These are phyloP conservation scores for Callyntrura guangdongensis DNA, from an alignment of 2,888 invertebrate genomes.

Conservation along the genomic window DNA sequence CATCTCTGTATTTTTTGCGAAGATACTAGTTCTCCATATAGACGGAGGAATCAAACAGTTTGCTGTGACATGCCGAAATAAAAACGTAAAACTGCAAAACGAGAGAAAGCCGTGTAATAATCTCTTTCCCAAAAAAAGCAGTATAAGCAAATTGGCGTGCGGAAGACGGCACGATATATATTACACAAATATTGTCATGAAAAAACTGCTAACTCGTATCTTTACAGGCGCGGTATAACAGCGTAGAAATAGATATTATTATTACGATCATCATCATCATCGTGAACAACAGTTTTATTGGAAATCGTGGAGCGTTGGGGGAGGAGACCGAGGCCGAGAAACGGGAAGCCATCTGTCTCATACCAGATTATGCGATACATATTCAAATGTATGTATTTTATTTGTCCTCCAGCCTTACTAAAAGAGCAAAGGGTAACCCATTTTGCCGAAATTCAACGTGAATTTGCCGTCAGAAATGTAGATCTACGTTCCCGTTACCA, in stretches of 20 bases:
- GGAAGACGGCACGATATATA: neutral
- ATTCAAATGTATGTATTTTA: conserved; percentile 10
- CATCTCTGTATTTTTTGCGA: neutral
- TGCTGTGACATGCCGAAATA: neutral
- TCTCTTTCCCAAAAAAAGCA: neutral
- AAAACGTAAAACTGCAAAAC: neutral
- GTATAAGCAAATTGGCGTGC: neutral
- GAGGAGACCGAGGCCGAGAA: neutral
- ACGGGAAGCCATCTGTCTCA: conserved; percentile 15
- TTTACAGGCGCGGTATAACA: neutral
- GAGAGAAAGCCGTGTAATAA: neutral
- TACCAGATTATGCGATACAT: conserved; percentile 19
- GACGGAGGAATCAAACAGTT: conserved; percentile 9
- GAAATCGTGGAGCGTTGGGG: neutral
- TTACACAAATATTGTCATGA: neutral
- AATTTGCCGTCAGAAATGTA: neutral
- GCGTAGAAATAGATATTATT: conserved; percentile 14
- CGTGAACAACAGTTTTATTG: neutral
- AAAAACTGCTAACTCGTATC: conserved; percentile 16
- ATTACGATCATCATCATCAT: conserved; percentile 13
- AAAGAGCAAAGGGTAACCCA: neutral
- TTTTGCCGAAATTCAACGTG: neutral
- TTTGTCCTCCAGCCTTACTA: neutral
- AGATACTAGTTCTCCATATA: neutral
- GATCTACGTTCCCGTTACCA: neutral